Evolutionary conservation across 1,140 invertebrate genomes (phyloP).

Genomic region (Acyrthosiphon pisum): DNA sequence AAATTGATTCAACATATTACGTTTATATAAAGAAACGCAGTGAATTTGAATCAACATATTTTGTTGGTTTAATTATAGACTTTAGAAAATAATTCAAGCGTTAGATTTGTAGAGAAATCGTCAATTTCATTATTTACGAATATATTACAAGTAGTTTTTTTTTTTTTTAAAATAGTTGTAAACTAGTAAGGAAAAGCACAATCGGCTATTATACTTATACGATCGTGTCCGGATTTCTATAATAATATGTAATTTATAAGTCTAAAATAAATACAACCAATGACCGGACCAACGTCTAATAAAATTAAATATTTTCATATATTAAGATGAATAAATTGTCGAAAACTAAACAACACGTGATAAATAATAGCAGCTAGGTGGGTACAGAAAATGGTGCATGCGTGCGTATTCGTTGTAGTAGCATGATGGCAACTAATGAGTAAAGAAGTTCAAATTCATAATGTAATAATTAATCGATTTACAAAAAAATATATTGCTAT

Average conservation of each 20-base stretch:
- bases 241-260: not conserved
- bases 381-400: too few species aligned
- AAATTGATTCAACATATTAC: not conserved
- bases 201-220: not conserved
- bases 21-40: not conserved
- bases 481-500: not conserved
- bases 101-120: slow-evolving; percentile 4
- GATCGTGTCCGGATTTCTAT: not conserved
- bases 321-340: not conserved
- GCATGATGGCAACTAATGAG: not conserved
- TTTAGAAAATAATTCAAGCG: not conserved
- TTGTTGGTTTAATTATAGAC: not conserved
- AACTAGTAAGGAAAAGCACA: not conserved
- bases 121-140: not conserved
- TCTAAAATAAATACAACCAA: not conserved
- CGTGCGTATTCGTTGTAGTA: not conserved
- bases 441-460: not conserved
- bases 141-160: slow-evolving; percentile 1
- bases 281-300: not conserved
- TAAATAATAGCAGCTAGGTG: not conserved
- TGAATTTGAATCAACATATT: not conserved
- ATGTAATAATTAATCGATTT: not conserved
- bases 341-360: not conserved
- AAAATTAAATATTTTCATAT: not conserved
- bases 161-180: not conserved